Conservation (phyloP, 2,888 invertebrate species). For the Euproctis similis region DNA sequence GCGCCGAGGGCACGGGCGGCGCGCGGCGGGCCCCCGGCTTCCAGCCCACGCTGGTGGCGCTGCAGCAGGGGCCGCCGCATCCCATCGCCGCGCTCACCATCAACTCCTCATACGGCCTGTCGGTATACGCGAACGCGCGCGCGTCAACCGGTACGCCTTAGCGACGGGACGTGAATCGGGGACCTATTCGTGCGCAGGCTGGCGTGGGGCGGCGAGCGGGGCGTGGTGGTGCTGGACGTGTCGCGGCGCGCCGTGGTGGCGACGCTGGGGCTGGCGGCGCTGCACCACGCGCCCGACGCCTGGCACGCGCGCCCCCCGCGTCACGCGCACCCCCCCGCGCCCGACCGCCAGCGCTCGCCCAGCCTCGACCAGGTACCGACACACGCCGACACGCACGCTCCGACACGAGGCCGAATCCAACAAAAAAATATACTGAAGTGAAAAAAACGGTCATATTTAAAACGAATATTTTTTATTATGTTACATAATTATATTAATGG, state of each 20-base stretch:
- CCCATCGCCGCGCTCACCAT: slow-evolving; percentile 92
- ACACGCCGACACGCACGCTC: not conserved
- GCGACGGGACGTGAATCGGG: too few species aligned
- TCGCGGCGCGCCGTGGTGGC: slow-evolving; percentile 91
- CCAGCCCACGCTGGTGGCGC: slow-evolving; percentile 95
- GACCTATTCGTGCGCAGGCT: slow-evolving; percentile 78
- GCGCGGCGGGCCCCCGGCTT: slow-evolving; percentile 94
- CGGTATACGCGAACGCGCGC: slow-evolving; percentile 61
- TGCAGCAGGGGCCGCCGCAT: slow-evolving; percentile 91
- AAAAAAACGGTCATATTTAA: too few species aligned
- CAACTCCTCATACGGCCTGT: slow-evolving; percentile 98
- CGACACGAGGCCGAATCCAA: not conserved
- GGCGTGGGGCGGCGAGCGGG: slow-evolving; percentile 98
- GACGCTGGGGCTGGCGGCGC: slow-evolving; percentile 91
- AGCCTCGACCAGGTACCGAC: slow-evolving; percentile 89
- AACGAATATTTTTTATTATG: too few species aligned
- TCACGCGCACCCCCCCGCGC: too few species aligned
- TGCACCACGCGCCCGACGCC: slow-evolving; percentile 89
- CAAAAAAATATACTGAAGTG: not conserved
- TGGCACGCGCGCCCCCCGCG: slow-evolving; percentile 21
- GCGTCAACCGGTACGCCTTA: not conserved
- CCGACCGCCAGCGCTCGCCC: slow-evolving; percentile 87
- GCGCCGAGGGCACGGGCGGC: slow-evolving; percentile 58
- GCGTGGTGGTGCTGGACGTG: slow-evolving; percentile 95
- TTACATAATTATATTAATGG: too few species aligned